These are phyloP conservation scores for Nephrocerus scutellatus DNA, from an alignment of 2,888 invertebrate species.

Conservation along the genomic window DNA sequence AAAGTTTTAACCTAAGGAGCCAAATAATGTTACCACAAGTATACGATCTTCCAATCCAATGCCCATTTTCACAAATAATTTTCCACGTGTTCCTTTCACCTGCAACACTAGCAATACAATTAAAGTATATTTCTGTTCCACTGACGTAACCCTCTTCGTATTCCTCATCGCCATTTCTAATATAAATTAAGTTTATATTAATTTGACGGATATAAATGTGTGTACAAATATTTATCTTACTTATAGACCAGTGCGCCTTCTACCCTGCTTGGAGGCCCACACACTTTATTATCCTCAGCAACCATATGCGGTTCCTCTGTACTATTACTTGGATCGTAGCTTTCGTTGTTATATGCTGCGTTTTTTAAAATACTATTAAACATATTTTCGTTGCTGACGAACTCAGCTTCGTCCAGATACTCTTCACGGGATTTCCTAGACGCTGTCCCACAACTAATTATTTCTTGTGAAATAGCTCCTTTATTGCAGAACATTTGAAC, in stretches of 20 bases:
- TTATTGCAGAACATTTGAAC: constrained; percentile 44
- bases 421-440: constrained; percentile 42
- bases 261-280: constrained; percentile 53
- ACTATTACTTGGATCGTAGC: constrained; percentile 31
- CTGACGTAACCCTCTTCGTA: constrained; percentile 68
- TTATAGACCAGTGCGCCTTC: constrained; percentile 70
- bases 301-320: constrained; percentile 31
- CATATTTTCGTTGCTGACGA: constrained; percentile 22
- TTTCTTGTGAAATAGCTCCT: constrained; percentile 39
- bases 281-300: constrained; percentile 35
- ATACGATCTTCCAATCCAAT: constrained; percentile 74
- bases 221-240: constrained; percentile 26
- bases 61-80: constrained; percentile 75
- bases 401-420: constrained; percentile 25
- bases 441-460: constrained; percentile 42
- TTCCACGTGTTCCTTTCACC: constrained; percentile 80
- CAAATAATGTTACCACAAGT: constrained; percentile 59
- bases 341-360: constrained; percentile 28
- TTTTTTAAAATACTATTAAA: constrained; percentile 22
- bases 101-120: constrained; percentile 73
- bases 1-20: neutral
- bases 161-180: constrained; percentile 60
- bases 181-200: neutral
- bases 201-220: neutral
- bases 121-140: constrained; percentile 75